Percentiles rank a stretch among this genome's conserved stretches.
These are phyloP conservation scores for Catalaphyllia jardinei DNA, from an alignment of 64 coral and sea anemone species.

Conservation along the genomic window DNA sequence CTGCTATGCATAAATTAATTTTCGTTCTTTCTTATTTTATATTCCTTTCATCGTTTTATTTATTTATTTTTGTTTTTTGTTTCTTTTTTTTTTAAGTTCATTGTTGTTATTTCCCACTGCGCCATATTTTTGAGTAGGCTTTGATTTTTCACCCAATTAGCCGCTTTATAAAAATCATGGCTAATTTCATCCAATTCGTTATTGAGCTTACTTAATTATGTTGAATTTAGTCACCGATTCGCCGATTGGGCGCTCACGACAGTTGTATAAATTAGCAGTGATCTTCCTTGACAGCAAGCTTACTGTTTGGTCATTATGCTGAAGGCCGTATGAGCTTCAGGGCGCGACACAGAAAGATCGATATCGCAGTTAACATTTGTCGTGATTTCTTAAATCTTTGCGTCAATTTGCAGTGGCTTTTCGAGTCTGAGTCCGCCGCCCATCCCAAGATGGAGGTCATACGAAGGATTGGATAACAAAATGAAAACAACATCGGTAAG, in stretches of 20 bases:
- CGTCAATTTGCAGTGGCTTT: slow-evolving; percentile 28
- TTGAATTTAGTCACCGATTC: neutral
- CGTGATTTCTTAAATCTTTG: neutral
- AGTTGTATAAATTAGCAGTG: slow-evolving; percentile 44
- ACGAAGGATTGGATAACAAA: slow-evolving; percentile 37
- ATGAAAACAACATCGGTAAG: slow-evolving; percentile 57
- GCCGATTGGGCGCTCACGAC: neutral
- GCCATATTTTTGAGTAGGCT: neutral
- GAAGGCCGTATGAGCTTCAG: neutral
- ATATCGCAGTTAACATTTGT: neutral
- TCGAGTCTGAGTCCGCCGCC: slow-evolving; percentile 23
- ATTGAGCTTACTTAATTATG: slow-evolving; percentile 7
- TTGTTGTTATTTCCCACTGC: neutral
- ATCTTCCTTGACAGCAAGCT: slow-evolving; percentile 18
- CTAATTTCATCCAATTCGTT: neutral
- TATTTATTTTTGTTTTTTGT: neutral
- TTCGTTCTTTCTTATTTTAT: neutral
- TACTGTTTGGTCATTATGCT: slow-evolving; percentile 21
- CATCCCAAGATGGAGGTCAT: slow-evolving; percentile 30
- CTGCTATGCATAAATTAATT: slow-evolving; percentile 44
- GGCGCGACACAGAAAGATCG: neutral
- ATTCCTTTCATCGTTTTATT: neutral
- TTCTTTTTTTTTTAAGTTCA: neutral
- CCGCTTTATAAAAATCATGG: neutral
- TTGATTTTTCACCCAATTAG: slow-evolving; percentile 4